Evolutionary conservation across 2,797 vertebrate genomes (phyloP).

Genomic region (Onychomys leucogaster): DNA sequence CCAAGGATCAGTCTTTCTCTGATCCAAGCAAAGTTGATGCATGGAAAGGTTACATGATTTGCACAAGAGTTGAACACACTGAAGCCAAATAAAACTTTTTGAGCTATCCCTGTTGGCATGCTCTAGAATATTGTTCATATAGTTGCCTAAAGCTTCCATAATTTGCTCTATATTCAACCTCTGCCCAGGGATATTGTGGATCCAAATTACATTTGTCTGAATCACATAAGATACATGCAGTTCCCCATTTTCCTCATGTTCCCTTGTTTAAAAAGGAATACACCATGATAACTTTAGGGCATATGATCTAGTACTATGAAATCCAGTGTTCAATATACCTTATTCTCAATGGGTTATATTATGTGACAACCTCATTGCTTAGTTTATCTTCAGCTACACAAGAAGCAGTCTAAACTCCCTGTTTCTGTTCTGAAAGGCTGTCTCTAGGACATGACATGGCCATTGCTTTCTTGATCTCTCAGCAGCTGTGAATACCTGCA

Average conservation of each 20-base stretch:
- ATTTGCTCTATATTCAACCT: not conserved
- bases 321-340: not conserved
- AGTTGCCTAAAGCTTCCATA: not conserved
- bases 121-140: slow-evolving; percentile 50
- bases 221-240: not conserved
- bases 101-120: slow-evolving; percentile 1
- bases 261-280: slow-evolving; percentile 32
- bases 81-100: slow-evolving; percentile 50
- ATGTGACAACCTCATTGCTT: not conserved
- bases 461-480: not conserved
- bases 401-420: slow-evolving; percentile 21
- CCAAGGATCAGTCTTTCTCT: slow-evolving; percentile 65
- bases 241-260: not conserved
- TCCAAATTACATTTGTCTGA: slow-evolving; percentile 25
- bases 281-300: slow-evolving; percentile 8
- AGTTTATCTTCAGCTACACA: not conserved
- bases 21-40: slow-evolving; percentile 62
- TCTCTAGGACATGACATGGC: not conserved
- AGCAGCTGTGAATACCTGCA: not conserved
- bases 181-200: not conserved
- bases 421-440: not conserved
- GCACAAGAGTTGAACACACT: slow-evolving; percentile 39
- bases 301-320: not conserved
- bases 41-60: slow-evolving; percentile 56
- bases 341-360: slow-evolving; percentile 41